Conservation (phyloP, 1,140 invertebrate genomes). For the Drosophila auraria region DNA sequence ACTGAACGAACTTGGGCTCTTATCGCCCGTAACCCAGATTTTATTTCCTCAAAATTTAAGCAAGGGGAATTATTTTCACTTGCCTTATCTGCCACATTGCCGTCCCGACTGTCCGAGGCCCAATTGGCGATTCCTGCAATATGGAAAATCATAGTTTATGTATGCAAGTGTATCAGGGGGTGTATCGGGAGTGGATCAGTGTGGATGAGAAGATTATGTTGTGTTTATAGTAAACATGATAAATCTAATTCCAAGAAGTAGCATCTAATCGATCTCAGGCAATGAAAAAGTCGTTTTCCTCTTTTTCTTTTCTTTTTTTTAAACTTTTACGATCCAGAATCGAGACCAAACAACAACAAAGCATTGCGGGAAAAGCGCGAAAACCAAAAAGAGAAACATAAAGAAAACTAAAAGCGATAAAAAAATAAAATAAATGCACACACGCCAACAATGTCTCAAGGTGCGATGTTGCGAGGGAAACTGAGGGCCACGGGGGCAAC, state of each 20-base stretch:
- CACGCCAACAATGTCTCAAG: constrained; percentile 62
- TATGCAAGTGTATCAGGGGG: neutral
- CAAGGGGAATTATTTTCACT: constrained; percentile 45
- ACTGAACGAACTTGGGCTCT: constrained; percentile 30
- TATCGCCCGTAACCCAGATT: constrained; percentile 43
- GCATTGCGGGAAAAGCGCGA: constrained; percentile 20
- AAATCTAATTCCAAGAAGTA: constrained; percentile 12
- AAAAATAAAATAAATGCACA: constrained; percentile 9
- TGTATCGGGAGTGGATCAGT: neutral
- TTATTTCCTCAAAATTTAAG: constrained; percentile 19
- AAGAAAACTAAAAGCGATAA: constrained; percentile 11
- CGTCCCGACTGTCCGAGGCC: constrained; percentile 81
- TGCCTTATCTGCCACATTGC: constrained; percentile 83
- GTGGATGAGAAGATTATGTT: constrained; percentile 3
- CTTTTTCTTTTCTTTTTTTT: constrained; percentile 9
- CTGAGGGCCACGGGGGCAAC: constrained; percentile 11
- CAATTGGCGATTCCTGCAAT: constrained; percentile 84
- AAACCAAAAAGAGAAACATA: constrained; percentile 18
- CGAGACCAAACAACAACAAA: constrained; percentile 34
- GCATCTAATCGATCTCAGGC: constrained; percentile 38
- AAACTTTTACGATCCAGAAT: constrained; percentile 38
- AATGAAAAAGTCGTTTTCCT: constrained; percentile 8
- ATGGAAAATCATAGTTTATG: constrained; percentile 40
- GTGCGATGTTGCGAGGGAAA: constrained; percentile 23
- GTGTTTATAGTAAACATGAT: constrained; percentile 22